Evolutionary conservation across 2,797 vertebrate genomes (phyloP), one percentile per base, ranked within the genome.

Genomic region (Champsocephalus gunnari): DNA sequence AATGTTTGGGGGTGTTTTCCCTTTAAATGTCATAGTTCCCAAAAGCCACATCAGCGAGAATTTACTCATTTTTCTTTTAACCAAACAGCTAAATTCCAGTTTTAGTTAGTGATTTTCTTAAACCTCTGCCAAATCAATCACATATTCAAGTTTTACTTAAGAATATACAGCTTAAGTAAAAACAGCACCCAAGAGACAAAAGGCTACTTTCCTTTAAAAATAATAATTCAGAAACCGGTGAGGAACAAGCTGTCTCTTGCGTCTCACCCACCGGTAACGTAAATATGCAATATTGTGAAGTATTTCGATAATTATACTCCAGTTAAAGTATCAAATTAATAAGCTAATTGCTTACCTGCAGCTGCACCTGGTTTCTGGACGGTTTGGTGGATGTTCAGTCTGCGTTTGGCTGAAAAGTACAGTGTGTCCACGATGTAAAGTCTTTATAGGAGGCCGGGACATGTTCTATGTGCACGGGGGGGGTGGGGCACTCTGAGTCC

Each of bases 401-500:
- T 8, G 49, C 3, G 3, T 1, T 13, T 34, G 48, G 8, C 10
- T 17, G 41, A 4, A 43, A 24, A 7, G 67, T 50, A 71, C 84
- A 60, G 51, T 1, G 12, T 73, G 89, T 81, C 38, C 84, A 51
- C 13, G 21, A 53, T 66, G 57, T 58, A 64, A 48, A 73, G 61
- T 57, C 66, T 88, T 83, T 92, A 92, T 92, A 92, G 41, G 79
- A 85, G 69, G 69, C 68, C 45, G 59, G 59, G 56, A 43, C 77
- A 62, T 73, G 58, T 45, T 71, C 49, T 66, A 65, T 89, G 82
- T 16, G 73, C 38, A 17, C 7, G 44, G 16, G 83, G 84, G 84
- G 84, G 92, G 92, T 28, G 91, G 76, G 84, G 82, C 88, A 51
- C 57, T 1, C 6, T 0, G 5, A 49, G 48, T 14, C 62, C 70